phyloP scores from a whole-genome alignment of 2,113 vertebrate genomes.

The Rhynchopsitta pachyrhyncha region DNA sequence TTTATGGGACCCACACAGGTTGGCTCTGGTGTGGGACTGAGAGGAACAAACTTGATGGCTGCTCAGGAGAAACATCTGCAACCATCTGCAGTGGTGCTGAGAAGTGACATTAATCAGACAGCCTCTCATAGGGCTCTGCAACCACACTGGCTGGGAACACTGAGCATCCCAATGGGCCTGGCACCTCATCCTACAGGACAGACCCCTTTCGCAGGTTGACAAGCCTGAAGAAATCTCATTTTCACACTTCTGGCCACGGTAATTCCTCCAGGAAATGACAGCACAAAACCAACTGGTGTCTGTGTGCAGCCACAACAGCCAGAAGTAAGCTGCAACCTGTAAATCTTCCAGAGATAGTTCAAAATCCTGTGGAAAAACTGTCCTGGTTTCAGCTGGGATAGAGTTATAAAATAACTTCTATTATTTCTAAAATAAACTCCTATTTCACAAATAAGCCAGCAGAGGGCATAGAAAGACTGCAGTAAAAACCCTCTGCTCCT shows the following conservation, averaged over 20 bases:
- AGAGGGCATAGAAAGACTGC: conserved; percentile 62
- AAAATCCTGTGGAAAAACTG: not conserved
- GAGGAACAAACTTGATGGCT: not conserved
- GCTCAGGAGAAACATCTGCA: not conserved
- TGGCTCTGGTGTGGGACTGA: fast-evolving
- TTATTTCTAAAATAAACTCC: not conserved
- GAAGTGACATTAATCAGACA: not conserved
- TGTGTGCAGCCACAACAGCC: fast-evolving
- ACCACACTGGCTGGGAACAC: not conserved
- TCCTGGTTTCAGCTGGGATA: not conserved
- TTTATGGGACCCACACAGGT: no score
- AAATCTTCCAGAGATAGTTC: not conserved
- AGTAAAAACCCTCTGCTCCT: not conserved
- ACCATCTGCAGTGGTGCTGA: not conserved
- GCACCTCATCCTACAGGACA: not conserved
- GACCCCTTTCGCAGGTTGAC: not conserved
- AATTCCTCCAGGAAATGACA: not conserved
- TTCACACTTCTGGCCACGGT: not conserved
- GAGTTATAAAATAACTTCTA: not conserved
- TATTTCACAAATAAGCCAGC: conserved; percentile 12
- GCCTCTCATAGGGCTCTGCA: not conserved
- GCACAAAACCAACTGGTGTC: not conserved
- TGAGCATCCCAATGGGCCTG: not conserved
- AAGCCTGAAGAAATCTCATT: not conserved
- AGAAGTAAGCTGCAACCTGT: not conserved